Evolutionary conservation across 2,888 invertebrate genomes (phyloP).

Genomic region (Drosophila robusta): DNA sequence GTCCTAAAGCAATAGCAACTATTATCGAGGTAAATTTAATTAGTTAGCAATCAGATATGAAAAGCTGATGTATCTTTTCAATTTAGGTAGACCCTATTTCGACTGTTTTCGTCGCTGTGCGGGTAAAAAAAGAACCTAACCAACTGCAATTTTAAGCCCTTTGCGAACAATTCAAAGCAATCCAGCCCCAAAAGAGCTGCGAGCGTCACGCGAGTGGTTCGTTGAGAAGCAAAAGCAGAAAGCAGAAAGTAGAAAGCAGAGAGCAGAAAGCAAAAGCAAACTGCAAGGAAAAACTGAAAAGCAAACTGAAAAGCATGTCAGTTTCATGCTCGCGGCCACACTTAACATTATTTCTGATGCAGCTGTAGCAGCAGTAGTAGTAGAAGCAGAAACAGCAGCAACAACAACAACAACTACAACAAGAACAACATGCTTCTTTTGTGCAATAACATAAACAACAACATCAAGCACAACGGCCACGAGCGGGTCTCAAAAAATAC

Average conservation of each 20-base stretch:
- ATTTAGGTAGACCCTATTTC: background rate
- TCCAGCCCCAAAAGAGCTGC: conserved; percentile 39
- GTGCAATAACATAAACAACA: conserved; percentile 55
- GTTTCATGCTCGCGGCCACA: conserved; percentile 79
- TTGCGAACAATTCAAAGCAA: conserved; percentile 28
- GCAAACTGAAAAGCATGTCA: conserved; percentile 76
- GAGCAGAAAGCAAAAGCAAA: conserved; percentile 38
- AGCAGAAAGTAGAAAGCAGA: conserved; percentile 26
- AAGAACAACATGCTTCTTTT: conserved; percentile 65
- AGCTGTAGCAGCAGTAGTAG: conserved; percentile 24
- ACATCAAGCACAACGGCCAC: conserved; percentile 34
- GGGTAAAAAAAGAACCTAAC: conserved; percentile 12
- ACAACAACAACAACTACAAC: conserved; percentile 23
- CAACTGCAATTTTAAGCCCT: conserved; percentile 32
- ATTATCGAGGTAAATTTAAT: background rate
- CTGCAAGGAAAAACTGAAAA: conserved; percentile 47
- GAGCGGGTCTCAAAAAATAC: conserved; percentile 41
- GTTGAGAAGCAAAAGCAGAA: conserved; percentile 38
- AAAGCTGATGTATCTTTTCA: background rate
- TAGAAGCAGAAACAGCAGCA: conserved; percentile 19
- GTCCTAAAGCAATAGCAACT: background rate
- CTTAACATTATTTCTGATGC: conserved; percentile 81
- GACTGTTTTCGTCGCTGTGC: conserved; percentile 1
- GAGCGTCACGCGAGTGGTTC: conserved; percentile 58
- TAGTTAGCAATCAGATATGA: background rate